Conservation (phyloP, 2,888 invertebrate genomes). For the Aleiodes testaceus region DNA sequence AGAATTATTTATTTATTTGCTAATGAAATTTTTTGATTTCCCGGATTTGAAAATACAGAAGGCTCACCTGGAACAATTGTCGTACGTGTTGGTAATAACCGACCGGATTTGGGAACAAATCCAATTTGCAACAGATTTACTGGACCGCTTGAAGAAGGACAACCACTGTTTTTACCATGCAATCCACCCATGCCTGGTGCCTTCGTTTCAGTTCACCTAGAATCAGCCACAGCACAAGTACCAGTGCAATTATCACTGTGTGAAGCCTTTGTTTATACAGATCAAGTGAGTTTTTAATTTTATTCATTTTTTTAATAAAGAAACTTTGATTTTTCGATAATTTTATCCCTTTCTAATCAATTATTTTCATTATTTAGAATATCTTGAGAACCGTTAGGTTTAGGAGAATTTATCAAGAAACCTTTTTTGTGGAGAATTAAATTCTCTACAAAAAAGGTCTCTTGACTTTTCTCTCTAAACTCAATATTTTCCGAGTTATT, state of each 20-base stretch:
- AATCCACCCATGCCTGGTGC: constrained; percentile 97
- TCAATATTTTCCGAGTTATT: not conserved
- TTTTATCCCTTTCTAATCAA: too few relatives aligned
- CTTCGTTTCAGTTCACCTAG: constrained; percentile 93
- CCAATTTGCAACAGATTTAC: constrained; percentile 94
- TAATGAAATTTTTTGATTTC: constrained; percentile 21
- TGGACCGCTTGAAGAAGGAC: constrained; percentile 89
- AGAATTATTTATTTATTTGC: not conserved
- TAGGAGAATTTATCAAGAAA: too few relatives aligned
- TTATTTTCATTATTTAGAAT: not conserved
- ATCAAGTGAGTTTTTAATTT: constrained; percentile 75
- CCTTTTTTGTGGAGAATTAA: too few relatives aligned
- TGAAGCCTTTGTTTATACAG: constrained; percentile 95
- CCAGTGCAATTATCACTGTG: constrained; percentile 90
- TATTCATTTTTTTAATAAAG: constrained; percentile 8
- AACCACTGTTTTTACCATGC: constrained; percentile 92
- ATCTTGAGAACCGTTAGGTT: not conserved
- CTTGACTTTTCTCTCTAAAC: not conserved
- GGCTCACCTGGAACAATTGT: constrained; percentile 88
- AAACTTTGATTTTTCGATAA: too few relatives aligned
- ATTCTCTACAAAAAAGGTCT: too few relatives aligned
- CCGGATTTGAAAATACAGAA: constrained; percentile 75
- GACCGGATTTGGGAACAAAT: constrained; percentile 92
- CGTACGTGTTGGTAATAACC: constrained; percentile 92
- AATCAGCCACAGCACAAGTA: constrained; percentile 81